phyloP scores from a whole-genome alignment of 2,888 invertebrate species.

The Andrena flavipes region DNA sequence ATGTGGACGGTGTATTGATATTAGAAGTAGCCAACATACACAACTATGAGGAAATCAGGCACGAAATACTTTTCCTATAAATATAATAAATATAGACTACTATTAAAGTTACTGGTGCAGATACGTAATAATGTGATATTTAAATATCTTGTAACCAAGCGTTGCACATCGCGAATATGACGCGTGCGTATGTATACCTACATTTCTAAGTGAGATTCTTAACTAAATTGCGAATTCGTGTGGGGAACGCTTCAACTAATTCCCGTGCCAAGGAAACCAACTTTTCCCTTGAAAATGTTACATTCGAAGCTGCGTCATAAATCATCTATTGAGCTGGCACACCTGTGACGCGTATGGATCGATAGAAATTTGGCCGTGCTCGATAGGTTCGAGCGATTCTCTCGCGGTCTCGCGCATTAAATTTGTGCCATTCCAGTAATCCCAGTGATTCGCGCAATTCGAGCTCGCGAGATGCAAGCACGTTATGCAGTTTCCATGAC shows the following conservation, averaged over 20 bases:
- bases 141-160: too few relatives aligned
- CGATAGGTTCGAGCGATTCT: constrained; percentile 43
- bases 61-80: too few relatives aligned
- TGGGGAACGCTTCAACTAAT: not conserved
- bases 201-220: not conserved
- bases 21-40: not conserved
- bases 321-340: constrained; percentile 42
- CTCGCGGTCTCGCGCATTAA: constrained; percentile 34
- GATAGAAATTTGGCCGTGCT: constrained; percentile 47
- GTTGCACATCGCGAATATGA: too few relatives aligned
- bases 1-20: not conserved
- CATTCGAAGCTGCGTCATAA: constrained; percentile 20
- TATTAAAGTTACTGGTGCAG: too few relatives aligned
- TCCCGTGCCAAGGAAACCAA: constrained; percentile 11
- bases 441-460: constrained; percentile 43
- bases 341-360: constrained; percentile 27
- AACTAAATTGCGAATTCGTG: not conserved
- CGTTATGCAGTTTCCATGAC: constrained; percentile 40
- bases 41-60: not conserved
- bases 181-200: too few relatives aligned
- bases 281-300: constrained; percentile 25
- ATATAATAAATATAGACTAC: too few relatives aligned
- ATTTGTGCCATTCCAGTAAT: constrained; percentile 52
- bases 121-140: too few relatives aligned
- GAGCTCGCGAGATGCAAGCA: constrained; percentile 43